Evolutionary conservation across 2,113 vertebrate species (phyloP), one percentile per base, ranked within the genome.

Genomic region (Candoia aspera): DNA sequence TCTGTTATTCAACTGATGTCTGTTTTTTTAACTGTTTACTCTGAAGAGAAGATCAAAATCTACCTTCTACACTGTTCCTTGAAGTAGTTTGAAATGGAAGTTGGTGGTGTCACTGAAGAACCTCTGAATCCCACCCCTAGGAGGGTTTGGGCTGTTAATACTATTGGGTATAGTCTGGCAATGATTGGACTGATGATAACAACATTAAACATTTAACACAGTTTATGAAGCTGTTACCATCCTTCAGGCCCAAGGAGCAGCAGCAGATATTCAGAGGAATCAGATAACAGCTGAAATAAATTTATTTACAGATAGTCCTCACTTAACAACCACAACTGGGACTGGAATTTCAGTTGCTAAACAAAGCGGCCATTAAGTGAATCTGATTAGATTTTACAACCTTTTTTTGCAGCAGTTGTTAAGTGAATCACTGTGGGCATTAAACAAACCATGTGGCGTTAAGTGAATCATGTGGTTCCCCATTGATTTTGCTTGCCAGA

Each of bases 251-350:
- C 19, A 33, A 6, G 21, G 58, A 33, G 83, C 58, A 87, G 87
- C 93, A 97, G 90, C 94, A 92, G 95, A 55, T 88, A n/a, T 73
- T 84, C 79, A n/a, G 55, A 95, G 0, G 84, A 90, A 90, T 73
- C 26, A 17, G 37, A 58, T 42, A 57, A 49, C 33, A 58, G 37
- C 88, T 85, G 42, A 33, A 79, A 58, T 58, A 58, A 58, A 79
- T 42, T 42, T 42, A 42, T 42, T 42, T 42, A 42, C 42, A 42
- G 42, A 42, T 42, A 42, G 42, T 42, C 42, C 42, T 42, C 3
- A 3, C 42, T 42, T 42, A 42, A 42, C 42, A 42, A 42, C 42
- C 42, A 42, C 42, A 42, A 42, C 3, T 42, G 42, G 42, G 42
- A 42, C 42, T 42, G 42, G 42, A 42, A 42, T 42, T 42, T 42